These are phyloP conservation scores for Heterodera filipjevi DNA, from an alignment of 2,888 invertebrate species.

Conservation along the genomic window DNA sequence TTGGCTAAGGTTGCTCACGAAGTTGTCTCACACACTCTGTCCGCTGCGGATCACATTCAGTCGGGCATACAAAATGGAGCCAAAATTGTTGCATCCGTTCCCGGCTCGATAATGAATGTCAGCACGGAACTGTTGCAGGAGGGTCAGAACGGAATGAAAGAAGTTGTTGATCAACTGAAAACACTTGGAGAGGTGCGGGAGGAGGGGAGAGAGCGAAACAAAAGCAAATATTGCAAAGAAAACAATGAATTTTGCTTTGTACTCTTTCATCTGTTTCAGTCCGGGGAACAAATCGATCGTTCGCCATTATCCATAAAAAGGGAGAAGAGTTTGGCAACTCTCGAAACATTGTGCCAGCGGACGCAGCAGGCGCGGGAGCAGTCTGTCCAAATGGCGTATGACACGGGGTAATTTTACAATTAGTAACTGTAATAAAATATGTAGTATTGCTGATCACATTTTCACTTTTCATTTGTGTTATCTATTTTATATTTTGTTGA, in stretches of 20 bases:
- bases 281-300: slow-evolving; percentile 25
- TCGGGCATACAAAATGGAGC: slow-evolving; percentile 63
- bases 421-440: no score
- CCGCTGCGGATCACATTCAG: slow-evolving; percentile 62
- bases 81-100: slow-evolving; percentile 56
- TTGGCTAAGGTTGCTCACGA: slow-evolving; percentile 57
- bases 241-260: neutral
- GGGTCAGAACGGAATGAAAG: slow-evolving; percentile 43
- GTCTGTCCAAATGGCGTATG: slow-evolving; percentile 18
- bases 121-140: slow-evolving; percentile 70
- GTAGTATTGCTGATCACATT: no score
- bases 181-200: slow-evolving; percentile 25
- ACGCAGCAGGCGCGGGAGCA: slow-evolving; percentile 59
- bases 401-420: slow-evolving; percentile 7
- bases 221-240: neutral
- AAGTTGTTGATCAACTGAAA: slow-evolving; percentile 40
- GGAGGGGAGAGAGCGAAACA: neutral
- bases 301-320: slow-evolving; percentile 52
- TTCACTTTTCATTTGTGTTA: no score
- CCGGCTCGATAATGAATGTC: slow-evolving; percentile 72
- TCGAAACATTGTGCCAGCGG: slow-evolving; percentile 50
- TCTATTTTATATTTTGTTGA: no score
- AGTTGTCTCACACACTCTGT: slow-evolving; percentile 64
- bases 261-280: no score
- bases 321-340: slow-evolving; percentile 59